Evolutionary conservation across 1,140 invertebrate genomes (phyloP).

Genomic region (Globodera ellingtonae): DNA sequence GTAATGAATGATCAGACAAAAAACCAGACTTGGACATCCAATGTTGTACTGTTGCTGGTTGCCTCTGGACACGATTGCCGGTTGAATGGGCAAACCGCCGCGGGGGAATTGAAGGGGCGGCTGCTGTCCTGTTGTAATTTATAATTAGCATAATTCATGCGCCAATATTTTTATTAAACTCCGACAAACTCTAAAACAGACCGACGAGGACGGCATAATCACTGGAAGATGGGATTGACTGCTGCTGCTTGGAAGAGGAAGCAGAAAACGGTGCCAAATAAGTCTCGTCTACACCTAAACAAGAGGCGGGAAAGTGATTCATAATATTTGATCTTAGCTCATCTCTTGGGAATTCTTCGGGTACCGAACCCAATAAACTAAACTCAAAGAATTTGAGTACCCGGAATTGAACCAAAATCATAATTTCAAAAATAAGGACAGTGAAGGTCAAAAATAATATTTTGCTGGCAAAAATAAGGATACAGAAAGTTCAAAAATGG

Average conservation of each 20-base stretch:
- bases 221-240: not conserved
- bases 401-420: too few relatives aligned
- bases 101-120: not conserved
- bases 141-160: too few relatives aligned
- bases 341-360: too few relatives aligned
- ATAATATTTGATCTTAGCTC: too few relatives aligned
- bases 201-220: constrained; percentile 5
- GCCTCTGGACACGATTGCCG: constrained; percentile 17
- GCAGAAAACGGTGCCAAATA: constrained; percentile 1
- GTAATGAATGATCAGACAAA: not conserved
- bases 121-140: constrained; percentile 2
- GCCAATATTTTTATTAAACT: too few relatives aligned
- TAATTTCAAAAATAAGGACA: too few relatives aligned
- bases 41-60: not conserved
- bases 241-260: not conserved
- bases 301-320: too few relatives aligned
- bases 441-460: too few relatives aligned
- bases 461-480: too few relatives aligned
- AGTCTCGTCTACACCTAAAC: not conserved
- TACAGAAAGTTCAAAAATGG: too few relatives aligned
- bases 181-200: not conserved
- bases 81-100: constrained; percentile 6
- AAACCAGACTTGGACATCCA: not conserved
- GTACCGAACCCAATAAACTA: too few relatives aligned
- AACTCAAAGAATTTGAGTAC: too few relatives aligned